Evolutionary conservation across 2,888 invertebrate species (phyloP).

Genomic region (Agrochola macilenta): DNA sequence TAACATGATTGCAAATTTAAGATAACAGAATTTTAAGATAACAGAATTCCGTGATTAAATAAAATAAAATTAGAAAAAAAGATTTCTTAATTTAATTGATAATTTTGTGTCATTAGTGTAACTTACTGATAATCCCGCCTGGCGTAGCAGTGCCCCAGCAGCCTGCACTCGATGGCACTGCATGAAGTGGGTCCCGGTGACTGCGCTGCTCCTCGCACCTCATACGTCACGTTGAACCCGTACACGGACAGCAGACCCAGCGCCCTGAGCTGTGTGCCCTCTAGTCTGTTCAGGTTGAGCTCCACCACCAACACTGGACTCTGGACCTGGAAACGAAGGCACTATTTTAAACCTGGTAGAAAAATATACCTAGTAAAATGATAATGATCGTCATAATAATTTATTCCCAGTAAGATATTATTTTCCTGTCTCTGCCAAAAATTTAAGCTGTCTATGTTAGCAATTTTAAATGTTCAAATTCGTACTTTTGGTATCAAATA

Average conservation of each 20-base stretch:
- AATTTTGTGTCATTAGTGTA: not conserved
- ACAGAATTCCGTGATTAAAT: not conserved
- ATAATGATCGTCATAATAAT: not conserved
- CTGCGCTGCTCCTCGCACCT: conserved; percentile 90
- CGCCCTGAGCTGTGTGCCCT: conserved; percentile 96
- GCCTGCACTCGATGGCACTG: conserved; percentile 95
- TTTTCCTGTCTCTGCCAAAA: not conserved
- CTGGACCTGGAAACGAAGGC: conserved; percentile 84
- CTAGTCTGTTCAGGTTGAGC: conserved; percentile 93
- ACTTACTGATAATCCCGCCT: conserved; percentile 93
- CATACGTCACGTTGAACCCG: conserved; percentile 98
- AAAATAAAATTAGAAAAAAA: not conserved
- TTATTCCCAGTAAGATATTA: not conserved
- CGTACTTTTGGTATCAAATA: not conserved
- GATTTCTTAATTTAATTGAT: not conserved
- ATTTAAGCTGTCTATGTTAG: not conserved
- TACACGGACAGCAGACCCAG: conserved; percentile 95
- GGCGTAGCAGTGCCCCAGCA: conserved; percentile 96
- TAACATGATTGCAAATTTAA: not conserved
- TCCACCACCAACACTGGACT: conserved; percentile 95
- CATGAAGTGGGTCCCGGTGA: conserved; percentile 91
- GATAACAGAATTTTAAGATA: not conserved
- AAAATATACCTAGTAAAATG: not conserved
- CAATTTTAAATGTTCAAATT: not conserved
- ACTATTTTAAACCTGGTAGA: not conserved